phyloP scores from a whole-genome alignment of 30 jellyfish, hydroid and myxozoan species.

The Hydra vulgaris region DNA sequence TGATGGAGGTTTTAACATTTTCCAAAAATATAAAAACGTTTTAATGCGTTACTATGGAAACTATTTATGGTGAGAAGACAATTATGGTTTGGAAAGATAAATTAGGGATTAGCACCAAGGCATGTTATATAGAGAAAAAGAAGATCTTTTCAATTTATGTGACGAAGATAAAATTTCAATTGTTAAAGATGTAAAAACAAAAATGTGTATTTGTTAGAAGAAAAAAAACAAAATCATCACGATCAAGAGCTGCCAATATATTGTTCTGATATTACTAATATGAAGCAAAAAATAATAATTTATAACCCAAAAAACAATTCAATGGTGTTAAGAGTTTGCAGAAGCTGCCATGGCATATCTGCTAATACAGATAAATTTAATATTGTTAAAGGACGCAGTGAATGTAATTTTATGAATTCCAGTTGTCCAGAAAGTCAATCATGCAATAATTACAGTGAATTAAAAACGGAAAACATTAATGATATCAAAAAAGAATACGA shows the following conservation, averaged over 20 bases:
- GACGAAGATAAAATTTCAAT: not conserved
- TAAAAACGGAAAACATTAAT: no score
- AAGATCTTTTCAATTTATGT: not conserved
- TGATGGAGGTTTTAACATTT: no score
- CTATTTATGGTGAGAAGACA: not conserved
- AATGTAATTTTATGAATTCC: not conserved
- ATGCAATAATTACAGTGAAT: no score
- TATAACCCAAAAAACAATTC: not conserved
- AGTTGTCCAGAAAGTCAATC: no score
- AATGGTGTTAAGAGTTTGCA: not conserved
- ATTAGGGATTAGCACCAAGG: not conserved
- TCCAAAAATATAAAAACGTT: no score
- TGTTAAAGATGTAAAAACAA: no score
- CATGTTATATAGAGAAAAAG: not conserved
- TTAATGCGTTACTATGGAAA: no score
- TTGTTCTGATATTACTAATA: not conserved
- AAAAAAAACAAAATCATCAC: not conserved
- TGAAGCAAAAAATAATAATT: not conserved
- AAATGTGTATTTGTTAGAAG: not conserved
- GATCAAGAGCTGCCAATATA: not conserved
- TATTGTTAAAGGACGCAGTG: not conserved
- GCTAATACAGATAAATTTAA: not conserved
- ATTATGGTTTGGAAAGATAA: not conserved
- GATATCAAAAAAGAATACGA: no score
- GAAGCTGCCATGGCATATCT: not conserved